phyloP scores from a whole-genome alignment of 2,888 invertebrate species.

The Crioceris asparagi region DNA sequence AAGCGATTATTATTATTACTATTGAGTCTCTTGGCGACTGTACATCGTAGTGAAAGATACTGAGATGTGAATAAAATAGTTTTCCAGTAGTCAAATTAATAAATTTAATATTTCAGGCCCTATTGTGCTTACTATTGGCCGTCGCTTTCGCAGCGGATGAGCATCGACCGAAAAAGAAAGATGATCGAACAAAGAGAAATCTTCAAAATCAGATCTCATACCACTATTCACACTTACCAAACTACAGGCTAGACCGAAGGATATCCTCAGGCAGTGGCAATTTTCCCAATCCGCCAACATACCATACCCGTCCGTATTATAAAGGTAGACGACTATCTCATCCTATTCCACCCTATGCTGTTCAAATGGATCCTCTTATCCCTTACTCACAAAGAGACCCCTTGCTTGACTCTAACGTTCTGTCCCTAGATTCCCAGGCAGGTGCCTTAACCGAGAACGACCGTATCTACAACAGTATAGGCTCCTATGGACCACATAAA shows the following conservation, averaged over 20 bases:
- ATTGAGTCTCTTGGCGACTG: no score
- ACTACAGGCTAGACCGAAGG: constrained; percentile 45
- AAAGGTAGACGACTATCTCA: constrained; percentile 36
- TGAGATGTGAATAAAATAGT: no score
- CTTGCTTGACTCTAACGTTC: constrained; percentile 49
- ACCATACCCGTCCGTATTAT: constrained; percentile 31
- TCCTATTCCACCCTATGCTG: constrained; percentile 60
- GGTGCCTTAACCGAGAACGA: constrained; percentile 38
- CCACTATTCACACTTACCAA: constrained; percentile 42
- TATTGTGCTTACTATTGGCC: constrained; percentile 45
- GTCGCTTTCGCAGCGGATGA: constrained; percentile 40
- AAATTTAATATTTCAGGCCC: constrained; percentile 42
- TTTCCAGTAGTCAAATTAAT: neutral
- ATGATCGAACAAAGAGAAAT: constrained; percentile 46
- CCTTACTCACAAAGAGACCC: constrained; percentile 74
- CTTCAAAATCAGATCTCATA: constrained; percentile 50
- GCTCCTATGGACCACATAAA: constrained; percentile 34
- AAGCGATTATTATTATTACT: no score
- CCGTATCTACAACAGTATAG: constrained; percentile 34
- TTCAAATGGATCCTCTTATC: constrained; percentile 69
- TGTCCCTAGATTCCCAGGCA: constrained; percentile 36
- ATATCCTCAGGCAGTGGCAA: constrained; percentile 41
- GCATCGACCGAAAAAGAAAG: constrained; percentile 35
- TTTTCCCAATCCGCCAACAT: constrained; percentile 26
- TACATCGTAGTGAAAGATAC: no score